phyloP scores from a whole-genome alignment of 35 echinoderm and acorn worm species.

The Ptychodera flava region DNA sequence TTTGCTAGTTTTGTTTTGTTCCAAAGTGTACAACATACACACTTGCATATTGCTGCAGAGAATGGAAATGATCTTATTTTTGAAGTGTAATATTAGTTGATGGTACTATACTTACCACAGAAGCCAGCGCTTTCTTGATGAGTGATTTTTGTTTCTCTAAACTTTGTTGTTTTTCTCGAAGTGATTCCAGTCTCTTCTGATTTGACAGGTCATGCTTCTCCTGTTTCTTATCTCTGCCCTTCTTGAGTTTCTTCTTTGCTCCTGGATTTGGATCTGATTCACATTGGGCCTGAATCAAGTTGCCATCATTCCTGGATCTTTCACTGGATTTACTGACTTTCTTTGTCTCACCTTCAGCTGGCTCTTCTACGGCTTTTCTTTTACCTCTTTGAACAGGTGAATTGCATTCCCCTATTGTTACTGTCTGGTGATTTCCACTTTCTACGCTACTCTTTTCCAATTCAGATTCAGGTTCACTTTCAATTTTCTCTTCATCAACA shows the following conservation, averaged over 20 bases:
- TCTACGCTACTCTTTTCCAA: neutral
- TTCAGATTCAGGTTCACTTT: neutral
- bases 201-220: constrained; percentile 27
- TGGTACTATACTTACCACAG: constrained; percentile 91
- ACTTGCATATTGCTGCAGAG: too few species aligned
- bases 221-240: neutral
- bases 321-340: neutral
- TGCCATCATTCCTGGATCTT: neutral
- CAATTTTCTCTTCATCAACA: neutral
- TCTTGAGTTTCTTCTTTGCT: constrained; percentile 8
- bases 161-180: constrained; percentile 37
- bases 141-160: constrained; percentile 40
- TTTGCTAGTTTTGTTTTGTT: too few species aligned
- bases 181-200: constrained; percentile 59
- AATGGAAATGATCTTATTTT: too few species aligned
- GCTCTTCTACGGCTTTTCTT: neutral
- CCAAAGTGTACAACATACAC: too few species aligned
- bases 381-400: neutral
- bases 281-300: neutral
- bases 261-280: neutral
- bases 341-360: neutral
- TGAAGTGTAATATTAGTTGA: too few species aligned
- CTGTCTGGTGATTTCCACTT: neutral
- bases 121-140: constrained; percentile 55
- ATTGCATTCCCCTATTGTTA: neutral